Conservation (phyloP, 2,113 vertebrate genomes). For the Sebastes fasciatus region DNA sequence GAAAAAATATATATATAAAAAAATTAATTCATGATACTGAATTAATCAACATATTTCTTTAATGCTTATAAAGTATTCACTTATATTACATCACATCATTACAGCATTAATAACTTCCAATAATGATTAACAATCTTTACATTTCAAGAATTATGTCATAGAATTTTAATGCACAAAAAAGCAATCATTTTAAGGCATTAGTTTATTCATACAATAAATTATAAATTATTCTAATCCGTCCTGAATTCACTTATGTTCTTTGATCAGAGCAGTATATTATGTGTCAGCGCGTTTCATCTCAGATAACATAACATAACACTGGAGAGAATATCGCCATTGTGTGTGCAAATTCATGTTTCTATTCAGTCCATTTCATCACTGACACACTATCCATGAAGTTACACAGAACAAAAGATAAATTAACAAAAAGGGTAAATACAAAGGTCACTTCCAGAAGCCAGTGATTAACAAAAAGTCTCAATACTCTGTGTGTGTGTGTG, state of each 20-base stretch:
- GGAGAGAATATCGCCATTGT: neutral
- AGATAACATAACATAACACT: neutral
- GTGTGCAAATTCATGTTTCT: neutral
- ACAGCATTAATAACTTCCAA: neutral
- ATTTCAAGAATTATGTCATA: constrained; percentile 6
- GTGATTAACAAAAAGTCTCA: neutral
- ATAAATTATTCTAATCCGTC: neutral
- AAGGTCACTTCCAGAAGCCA: constrained; percentile 3
- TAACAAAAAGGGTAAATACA: constrained; percentile 6
- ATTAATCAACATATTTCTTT: constrained; percentile 36
- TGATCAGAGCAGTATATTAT: neutral
- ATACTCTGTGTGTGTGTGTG: constrained; percentile 8
- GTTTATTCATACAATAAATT: neutral
- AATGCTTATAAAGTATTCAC: constrained; percentile 23
- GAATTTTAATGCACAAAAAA: neutral
- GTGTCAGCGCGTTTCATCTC: neutral
- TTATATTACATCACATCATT: constrained; percentile 8
- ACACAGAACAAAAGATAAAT: constrained; percentile 14
- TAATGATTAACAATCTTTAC: constrained; percentile 10
- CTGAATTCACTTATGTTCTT: neutral
- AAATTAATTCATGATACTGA: neutral
- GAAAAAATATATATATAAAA: neutral
- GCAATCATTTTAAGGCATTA: neutral
- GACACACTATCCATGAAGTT: neutral
- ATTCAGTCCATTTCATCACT: constrained; percentile 9